A percentile compares a stretch with the other conserved stretches of the same genome.
These are phyloP conservation scores for Mormyrops attenuatus DNA, from an alignment of 2,797 vertebrate species.

Conservation along the genomic window DNA sequence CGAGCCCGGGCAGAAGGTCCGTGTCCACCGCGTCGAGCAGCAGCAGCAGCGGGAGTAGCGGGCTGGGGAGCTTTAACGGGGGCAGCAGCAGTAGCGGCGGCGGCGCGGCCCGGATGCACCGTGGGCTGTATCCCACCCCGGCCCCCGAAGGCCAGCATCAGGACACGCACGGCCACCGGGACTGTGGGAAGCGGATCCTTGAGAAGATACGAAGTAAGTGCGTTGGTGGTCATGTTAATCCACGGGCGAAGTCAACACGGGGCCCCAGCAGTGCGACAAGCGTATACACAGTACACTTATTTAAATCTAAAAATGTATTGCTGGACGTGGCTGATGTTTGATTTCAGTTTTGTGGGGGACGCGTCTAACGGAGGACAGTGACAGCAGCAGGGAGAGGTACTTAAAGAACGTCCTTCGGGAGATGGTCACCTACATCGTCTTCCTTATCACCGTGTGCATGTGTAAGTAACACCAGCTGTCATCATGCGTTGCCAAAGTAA, in stretches of 20 bases:
- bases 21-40: constrained; percentile 65
- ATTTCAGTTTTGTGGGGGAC: constrained; percentile 89
- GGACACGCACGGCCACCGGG: constrained; percentile 48
- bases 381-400: constrained; percentile 82
- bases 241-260: background rate
- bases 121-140: constrained; percentile 59
- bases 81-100: constrained; percentile 43
- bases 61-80: constrained; percentile 55
- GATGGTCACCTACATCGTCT: constrained; percentile 78
- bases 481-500: background rate
- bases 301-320: background rate
- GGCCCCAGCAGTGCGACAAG: background rate
- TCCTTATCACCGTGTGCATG: constrained; percentile 82
- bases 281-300: background rate
- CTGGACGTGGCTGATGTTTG: background rate
- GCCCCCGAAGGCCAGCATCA: constrained; percentile 49
- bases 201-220: constrained; percentile 78
- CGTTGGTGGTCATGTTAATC: background rate
- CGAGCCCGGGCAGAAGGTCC: constrained; percentile 65
- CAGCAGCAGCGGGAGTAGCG: constrained; percentile 55
- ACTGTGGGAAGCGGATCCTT: constrained; percentile 72
- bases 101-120: constrained; percentile 48
- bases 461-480: constrained; percentile 66
- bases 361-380: constrained; percentile 82
- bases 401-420: constrained; percentile 84